Evolutionary conservation across 1,140 invertebrate genomes (phyloP), one percentile per base, ranked within the genome.

Genomic region (Scaptodrosophila lebanonensis): DNA sequence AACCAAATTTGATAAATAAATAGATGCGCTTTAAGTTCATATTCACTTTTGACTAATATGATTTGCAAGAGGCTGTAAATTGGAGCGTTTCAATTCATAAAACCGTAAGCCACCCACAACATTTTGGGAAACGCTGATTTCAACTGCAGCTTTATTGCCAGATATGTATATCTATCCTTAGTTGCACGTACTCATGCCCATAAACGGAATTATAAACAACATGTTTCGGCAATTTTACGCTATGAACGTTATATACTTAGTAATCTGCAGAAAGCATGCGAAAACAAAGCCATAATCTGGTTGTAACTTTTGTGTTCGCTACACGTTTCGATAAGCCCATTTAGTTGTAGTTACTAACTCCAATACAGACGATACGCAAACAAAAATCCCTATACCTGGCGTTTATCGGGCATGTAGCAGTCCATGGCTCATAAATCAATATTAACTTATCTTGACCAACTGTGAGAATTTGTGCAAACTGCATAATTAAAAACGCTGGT

Each of bases 141-240:
- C 9, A 36, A 49, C 44, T 17, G n/a, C n/a, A n/a, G n/a, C 7
- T 20, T 8, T 39, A 27, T 51, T 12, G 32, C 9, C 29, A 44
- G 30, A 15, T 51, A 40, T 42, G 30, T 33, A 22, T 56, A 42
- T 49, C 30, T 30, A n/a, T n/a, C n/a, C n/a, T n/a, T n/a, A n/a
- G n/a, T n/a, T n/a, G 45, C 11, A 16, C 17, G 32, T 40, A 20
- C 3, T n/a, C n/a, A n/a, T 8, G 32, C 7, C 40, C 47, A 58
- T 72, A 68, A 53, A 77, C 72, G n/a, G n/a, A 71, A 77, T 76
- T 67, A 61, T 60, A 64, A 67, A 64, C 44, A 67, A 72, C 40
- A 66, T 69, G 73, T 79, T 69, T 69, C 50, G 76, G 56, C 54
- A 75, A 79, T 79, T 59, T 66, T 75, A 82, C 66, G 76, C 50